A percentile compares a stretch with the other conserved stretches of the same genome.
phyloP scores from a whole-genome alignment of 2,797 vertebrate species.

The Onychomys torridus region DNA sequence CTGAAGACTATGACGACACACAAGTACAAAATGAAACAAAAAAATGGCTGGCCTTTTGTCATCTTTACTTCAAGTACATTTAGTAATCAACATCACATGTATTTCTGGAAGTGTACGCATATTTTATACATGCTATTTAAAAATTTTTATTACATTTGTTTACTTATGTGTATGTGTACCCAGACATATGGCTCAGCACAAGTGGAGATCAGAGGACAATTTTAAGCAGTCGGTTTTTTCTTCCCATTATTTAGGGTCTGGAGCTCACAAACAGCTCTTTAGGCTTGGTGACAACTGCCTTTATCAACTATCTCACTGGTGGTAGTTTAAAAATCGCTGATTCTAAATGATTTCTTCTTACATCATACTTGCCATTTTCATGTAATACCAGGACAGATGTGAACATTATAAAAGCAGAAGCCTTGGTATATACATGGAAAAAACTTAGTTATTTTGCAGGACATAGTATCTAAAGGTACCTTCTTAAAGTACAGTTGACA shows the following conservation, averaged over 20 bases:
- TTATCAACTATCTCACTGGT: neutral
- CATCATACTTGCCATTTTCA: neutral
- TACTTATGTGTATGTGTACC: neutral
- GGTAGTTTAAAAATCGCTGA: neutral
- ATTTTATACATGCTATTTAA: neutral
- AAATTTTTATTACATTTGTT: neutral
- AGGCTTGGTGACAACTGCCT: neutral
- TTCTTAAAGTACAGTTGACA: neutral
- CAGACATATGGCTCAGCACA: neutral
- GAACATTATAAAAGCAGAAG: neutral
- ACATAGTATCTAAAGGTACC: neutral
- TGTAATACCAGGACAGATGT: neutral
- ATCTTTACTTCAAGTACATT: constrained; percentile 10
- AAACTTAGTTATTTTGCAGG: neutral
- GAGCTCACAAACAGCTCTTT: neutral
- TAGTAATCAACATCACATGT: neutral
- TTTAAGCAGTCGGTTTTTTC: neutral
- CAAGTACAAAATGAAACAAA: neutral
- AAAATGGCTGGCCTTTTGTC: neutral
- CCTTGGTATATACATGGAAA: neutral
- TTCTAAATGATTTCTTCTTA: neutral
- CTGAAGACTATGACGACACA: neutral
- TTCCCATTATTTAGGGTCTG: rapidly evolving
- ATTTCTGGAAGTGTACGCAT: neutral
- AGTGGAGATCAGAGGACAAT: neutral